These are phyloP conservation scores for Nerophis lumbriciformis DNA, from an alignment of 2,113 vertebrate genomes.

Conservation along the genomic window DNA sequence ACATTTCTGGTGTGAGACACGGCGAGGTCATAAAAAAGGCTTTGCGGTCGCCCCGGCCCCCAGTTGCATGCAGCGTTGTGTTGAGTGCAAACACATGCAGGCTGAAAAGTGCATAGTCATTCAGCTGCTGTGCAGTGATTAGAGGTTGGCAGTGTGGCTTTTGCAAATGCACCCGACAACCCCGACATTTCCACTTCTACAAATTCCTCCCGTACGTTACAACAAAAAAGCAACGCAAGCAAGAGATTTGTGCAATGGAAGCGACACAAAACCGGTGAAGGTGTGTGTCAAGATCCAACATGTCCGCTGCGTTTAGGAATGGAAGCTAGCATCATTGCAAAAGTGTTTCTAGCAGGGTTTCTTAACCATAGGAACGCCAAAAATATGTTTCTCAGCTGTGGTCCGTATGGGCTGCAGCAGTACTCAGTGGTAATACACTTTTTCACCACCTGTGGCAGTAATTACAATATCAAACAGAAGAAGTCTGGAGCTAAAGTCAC, in stretches of 20 bases:
- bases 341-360: too few relatives aligned
- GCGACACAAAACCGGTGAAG: not conserved
- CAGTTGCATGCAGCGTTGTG: not conserved
- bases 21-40: not conserved
- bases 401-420: too few relatives aligned
- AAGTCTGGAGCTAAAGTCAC: too few relatives aligned
- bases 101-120: slow-evolving; percentile 66
- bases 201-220: not conserved
- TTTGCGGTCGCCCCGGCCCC: not conserved
- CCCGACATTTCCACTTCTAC: not conserved
- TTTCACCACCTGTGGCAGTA: too few relatives aligned
- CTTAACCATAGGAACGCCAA: too few relatives aligned
- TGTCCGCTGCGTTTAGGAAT: too few relatives aligned
- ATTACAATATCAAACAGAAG: too few relatives aligned
- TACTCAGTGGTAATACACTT: too few relatives aligned
- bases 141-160: not conserved
- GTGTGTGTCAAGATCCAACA: too few relatives aligned
- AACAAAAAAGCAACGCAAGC: not conserved
- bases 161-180: slow-evolving; percentile 24
- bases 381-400: too few relatives aligned
- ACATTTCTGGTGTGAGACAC: too few relatives aligned
- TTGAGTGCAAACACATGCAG: slow-evolving; percentile 65
- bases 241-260: not conserved
- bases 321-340: too few relatives aligned
- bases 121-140: slow-evolving; percentile 2